phyloP scores from a whole-genome alignment of 1,140 invertebrate genomes.

The Bombus waltoni region DNA sequence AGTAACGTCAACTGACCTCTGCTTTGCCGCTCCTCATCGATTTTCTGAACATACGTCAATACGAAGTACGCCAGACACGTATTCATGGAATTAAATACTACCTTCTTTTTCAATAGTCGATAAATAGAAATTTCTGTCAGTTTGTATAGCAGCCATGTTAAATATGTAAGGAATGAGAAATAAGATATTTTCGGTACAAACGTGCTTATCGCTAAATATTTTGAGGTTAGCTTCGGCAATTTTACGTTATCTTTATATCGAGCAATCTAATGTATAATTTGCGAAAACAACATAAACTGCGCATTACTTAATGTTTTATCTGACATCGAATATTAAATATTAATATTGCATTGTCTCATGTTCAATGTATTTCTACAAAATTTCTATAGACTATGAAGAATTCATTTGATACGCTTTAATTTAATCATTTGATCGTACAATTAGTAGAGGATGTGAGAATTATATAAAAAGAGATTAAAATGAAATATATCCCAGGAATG shows the following conservation, averaged over 20 bases:
- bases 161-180: not conserved
- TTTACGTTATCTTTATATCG: not conserved
- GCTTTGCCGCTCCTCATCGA: constrained; percentile 41
- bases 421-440: not conserved
- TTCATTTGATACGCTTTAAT: not conserved
- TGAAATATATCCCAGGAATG: not conserved
- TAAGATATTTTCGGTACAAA: not conserved
- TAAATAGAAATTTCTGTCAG: not conserved
- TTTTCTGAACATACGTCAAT: constrained; percentile 52
- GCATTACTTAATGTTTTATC: not conserved
- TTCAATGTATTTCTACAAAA: not conserved
- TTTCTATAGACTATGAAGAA: not conserved
- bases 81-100: constrained; percentile 29
- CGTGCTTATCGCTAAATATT: not conserved
- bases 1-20: constrained; percentile 46
- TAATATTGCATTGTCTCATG: not conserved
- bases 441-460: not conserved
- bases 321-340: not conserved
- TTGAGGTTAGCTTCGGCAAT: constrained; percentile 43
- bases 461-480: not conserved
- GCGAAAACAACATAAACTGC: not conserved
- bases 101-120: not conserved
- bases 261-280: constrained; percentile 5
- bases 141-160: not conserved
- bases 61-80: constrained; percentile 28